phyloP scores from a whole-genome alignment of 2,797 vertebrate genomes.

The Onychomys arenicola region DNA sequence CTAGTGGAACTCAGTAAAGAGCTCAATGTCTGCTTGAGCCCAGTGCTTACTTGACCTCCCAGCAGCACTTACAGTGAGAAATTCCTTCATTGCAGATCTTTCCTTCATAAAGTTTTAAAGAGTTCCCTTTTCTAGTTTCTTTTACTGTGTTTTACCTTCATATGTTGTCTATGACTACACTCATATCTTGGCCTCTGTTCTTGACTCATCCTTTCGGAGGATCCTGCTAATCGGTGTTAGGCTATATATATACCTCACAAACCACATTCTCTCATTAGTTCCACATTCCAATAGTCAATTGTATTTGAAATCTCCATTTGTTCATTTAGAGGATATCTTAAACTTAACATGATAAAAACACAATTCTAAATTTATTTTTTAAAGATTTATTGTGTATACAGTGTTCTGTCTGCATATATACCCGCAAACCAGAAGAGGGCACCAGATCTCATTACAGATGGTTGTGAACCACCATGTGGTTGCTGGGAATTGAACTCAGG shows the following conservation, averaged over 20 bases:
- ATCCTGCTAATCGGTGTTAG: not conserved
- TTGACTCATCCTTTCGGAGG: not conserved
- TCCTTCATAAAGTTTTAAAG: not conserved
- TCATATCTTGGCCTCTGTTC: not conserved
- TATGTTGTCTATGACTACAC: not conserved
- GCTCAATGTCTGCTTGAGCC: not conserved
- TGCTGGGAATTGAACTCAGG: no score
- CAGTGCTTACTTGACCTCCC: not conserved
- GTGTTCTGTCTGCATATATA: no score
- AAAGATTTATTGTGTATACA: no score
- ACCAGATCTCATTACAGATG: no score
- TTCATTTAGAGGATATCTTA: not conserved
- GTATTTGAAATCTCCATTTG: not conserved
- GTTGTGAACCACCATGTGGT: no score
- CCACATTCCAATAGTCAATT: not conserved
- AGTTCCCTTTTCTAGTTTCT: not conserved
- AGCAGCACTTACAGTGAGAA: not conserved
- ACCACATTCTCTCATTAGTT: not conserved
- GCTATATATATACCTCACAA: not conserved
- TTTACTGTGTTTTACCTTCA: not conserved
- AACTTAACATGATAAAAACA: not conserved
- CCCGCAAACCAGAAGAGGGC: no score
- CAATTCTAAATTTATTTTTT: not conserved
- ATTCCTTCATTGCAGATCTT: not conserved
- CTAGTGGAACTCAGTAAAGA: not conserved